Conservation (phyloP, 2,888 invertebrate genomes). For the Rapana venosa region DNA sequence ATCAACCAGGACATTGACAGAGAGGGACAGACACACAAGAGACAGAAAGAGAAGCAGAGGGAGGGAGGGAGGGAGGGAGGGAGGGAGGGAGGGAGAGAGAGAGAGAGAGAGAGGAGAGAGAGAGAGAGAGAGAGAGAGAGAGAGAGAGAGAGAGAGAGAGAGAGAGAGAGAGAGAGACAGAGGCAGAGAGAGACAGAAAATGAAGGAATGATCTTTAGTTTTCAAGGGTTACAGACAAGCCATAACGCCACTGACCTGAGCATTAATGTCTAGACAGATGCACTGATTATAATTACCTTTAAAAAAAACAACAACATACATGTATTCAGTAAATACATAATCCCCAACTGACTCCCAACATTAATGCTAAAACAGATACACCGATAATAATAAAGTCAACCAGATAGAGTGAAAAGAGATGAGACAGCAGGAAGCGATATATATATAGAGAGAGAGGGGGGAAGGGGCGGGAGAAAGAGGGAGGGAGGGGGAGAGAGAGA, state of each 20-base stretch:
- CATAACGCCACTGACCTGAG: too few species aligned
- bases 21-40: background rate
- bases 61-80: background rate
- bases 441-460: background rate
- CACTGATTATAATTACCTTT: too few species aligned
- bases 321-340: too few species aligned
- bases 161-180: background rate
- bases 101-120: background rate
- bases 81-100: background rate
- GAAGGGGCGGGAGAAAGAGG: too few species aligned
- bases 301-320: too few species aligned
- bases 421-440: background rate
- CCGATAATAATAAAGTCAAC: too few species aligned
- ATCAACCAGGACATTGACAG: background rate
- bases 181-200: background rate
- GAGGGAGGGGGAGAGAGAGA: background rate
- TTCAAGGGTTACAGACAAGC: too few species aligned
- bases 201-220: too few species aligned
- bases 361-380: too few species aligned
- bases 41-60: background rate
- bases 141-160: background rate
- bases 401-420: background rate
- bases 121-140: slow-evolving; percentile 10
- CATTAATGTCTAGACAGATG: too few species aligned
- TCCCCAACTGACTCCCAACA: too few species aligned